Percentiles rank a stretch among this genome's conserved stretches.
Evolutionary conservation across 92 coral and sea anemone species (phyloP).

Genomic region (Umimayanthus kanabou): DNA sequence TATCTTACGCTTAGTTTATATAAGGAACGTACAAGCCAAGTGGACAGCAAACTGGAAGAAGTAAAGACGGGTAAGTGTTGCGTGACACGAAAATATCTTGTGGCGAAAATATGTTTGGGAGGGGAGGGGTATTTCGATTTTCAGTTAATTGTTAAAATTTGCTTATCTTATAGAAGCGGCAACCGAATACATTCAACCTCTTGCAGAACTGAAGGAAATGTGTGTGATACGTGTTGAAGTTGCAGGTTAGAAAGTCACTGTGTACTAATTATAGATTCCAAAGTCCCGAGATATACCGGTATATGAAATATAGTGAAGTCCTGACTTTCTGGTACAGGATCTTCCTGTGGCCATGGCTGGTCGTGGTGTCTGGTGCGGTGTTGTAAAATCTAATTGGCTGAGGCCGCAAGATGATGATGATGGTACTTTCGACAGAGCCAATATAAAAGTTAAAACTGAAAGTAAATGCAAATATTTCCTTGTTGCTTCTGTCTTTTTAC

Average conservation of each 20-base stretch:
- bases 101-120: background rate
- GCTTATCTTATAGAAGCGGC: slow-evolving; percentile 63
- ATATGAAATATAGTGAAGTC: no score
- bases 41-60: slow-evolving; percentile 89
- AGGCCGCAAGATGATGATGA: no score
- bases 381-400: no score
- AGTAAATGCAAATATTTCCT: no score
- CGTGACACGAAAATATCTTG: background rate
- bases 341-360: no score
- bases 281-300: no score
- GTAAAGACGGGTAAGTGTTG: slow-evolving; percentile 72
- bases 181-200: slow-evolving; percentile 87
- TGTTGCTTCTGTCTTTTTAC: no score
- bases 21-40: slow-evolving; percentile 89
- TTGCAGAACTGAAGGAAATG: slow-evolving; percentile 91
- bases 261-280: no score
- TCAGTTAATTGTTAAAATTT: background rate
- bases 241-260: slow-evolving; percentile 65
- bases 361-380: no score
- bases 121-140: background rate
- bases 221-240: slow-evolving; percentile 95
- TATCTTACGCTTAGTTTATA: slow-evolving; percentile 64
- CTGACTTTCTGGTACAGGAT: no score
- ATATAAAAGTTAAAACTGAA: no score
- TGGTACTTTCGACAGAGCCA: no score